Evolutionary conservation across 1,140 invertebrate genomes (phyloP).

Genomic region (Zelostemma sp.): DNA sequence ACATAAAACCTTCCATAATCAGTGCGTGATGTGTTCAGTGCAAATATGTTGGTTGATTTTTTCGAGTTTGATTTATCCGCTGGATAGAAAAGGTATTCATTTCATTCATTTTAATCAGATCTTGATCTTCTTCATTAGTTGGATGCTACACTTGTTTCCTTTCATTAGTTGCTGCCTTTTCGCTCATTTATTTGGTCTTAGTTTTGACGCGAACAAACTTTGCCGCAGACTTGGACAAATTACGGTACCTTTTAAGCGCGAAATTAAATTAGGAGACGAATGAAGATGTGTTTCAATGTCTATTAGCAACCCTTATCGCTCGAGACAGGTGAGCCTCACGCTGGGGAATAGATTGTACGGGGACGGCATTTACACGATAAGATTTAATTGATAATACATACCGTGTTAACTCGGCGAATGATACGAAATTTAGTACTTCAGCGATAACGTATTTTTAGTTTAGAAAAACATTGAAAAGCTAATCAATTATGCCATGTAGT

Average conservation of each 20-base stretch:
- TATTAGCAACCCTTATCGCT: constrained; percentile 45
- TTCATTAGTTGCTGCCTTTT: not conserved
- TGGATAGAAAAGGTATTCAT: constrained; percentile 17
- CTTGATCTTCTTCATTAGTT: not conserved
- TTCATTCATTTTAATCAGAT: not conserved
- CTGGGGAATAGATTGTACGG: constrained; percentile 33
- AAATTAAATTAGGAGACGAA: constrained; percentile 46
- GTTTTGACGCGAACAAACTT: constrained; percentile 30
- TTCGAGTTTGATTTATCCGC: not conserved
- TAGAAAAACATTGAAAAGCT: not conserved
- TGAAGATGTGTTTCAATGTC: constrained; percentile 44
- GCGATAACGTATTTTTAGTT: not conserved
- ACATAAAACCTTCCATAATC: too few species aligned
- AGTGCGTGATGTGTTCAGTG: constrained; percentile 6
- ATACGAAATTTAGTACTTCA: not conserved
- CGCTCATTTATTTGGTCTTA: constrained; percentile 5
- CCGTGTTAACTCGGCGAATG: not conserved
- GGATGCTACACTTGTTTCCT: too few species aligned
- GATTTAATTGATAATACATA: constrained; percentile 18
- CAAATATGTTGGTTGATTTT: not conserved
- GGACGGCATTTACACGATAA: constrained; percentile 39
- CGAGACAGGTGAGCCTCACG: constrained; percentile 40
- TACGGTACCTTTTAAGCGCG: constrained; percentile 18
- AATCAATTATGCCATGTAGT: too few species aligned
- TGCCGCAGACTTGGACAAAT: constrained; percentile 33